Percentiles rank a stretch among this genome's conserved stretches.
Conservation (phyloP, 2,888 invertebrate species). For the Erebia aethiops region DNA sequence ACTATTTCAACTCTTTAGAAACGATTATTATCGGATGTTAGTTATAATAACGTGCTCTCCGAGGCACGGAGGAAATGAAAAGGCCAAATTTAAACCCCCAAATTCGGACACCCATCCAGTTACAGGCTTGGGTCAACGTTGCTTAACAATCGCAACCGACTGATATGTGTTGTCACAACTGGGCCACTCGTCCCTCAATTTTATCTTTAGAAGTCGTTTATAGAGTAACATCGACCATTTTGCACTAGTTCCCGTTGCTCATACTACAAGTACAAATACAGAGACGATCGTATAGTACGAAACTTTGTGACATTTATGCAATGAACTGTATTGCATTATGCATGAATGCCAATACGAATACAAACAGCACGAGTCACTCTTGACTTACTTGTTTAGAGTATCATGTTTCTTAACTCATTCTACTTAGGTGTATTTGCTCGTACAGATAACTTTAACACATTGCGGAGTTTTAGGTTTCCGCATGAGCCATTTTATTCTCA, state of each 20-base stretch:
- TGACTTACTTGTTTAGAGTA: not conserved
- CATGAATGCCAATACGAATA: slow-evolving; percentile 6
- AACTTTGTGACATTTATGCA: slow-evolving; percentile 12
- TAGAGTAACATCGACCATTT: not conserved
- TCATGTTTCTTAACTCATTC: not conserved
- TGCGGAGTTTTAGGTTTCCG: no score
- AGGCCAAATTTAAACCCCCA: no score
- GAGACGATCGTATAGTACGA: not conserved
- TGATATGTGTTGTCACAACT: no score
- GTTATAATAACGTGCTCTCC: no score
- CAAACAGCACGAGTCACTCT: not conserved
- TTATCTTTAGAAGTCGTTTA: not conserved
- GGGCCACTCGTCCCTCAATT: not conserved
- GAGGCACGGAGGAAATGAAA: no score
- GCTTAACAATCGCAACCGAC: no score
- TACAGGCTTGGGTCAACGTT: no score
- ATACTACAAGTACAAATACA: not conserved
- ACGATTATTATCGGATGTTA: no score
- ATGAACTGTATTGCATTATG: slow-evolving; percentile 13
- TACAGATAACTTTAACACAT: not conserved
- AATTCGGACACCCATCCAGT: no score
- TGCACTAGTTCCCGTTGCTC: not conserved
- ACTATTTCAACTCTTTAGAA: no score
- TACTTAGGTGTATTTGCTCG: not conserved
- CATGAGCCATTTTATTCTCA: no score